phyloP scores from a whole-genome alignment of 2,888 invertebrate genomes.

The Diplazon laetatorius region DNA sequence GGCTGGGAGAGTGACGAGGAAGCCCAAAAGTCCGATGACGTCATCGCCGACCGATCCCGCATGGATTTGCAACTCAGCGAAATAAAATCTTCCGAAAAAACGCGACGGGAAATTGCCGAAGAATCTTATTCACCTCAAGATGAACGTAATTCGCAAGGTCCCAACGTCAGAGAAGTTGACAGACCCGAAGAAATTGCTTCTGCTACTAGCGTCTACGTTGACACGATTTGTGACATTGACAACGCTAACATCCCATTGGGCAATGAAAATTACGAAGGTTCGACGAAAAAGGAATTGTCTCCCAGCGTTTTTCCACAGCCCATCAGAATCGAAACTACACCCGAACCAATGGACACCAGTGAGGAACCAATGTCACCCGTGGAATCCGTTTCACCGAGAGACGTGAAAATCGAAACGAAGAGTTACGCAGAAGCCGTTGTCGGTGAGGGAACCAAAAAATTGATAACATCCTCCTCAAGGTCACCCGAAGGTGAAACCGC shows the following conservation, averaged over 20 bases:
- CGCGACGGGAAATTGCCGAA: conserved; percentile 11
- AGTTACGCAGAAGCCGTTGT: conserved; percentile 71
- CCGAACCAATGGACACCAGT: conserved; percentile 75
- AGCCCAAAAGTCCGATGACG: conserved; percentile 37
- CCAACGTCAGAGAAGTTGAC: conserved; percentile 4
- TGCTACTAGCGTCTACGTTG: conserved; percentile 26
- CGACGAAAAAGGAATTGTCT: conserved; percentile 1
- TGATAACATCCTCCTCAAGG: neutral
- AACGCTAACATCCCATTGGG: conserved; percentile 47
- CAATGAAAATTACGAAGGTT: neutral
- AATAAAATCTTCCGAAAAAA: conserved; percentile 35
- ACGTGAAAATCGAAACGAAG: conserved; percentile 63
- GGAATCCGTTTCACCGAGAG: conserved; percentile 68
- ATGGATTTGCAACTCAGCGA: conserved; percentile 48
- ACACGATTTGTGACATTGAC: conserved; percentile 37
- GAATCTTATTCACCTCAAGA: neutral
- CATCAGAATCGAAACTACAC: conserved; percentile 68
- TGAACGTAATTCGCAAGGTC: conserved; percentile 6
- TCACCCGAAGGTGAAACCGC: conserved; percentile 8
- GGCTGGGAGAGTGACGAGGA: conserved; percentile 37
- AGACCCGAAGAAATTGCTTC: conserved; percentile 23
- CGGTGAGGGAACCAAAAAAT: conserved; percentile 47
- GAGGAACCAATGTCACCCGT: conserved; percentile 73
- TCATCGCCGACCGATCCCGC: conserved; percentile 30
- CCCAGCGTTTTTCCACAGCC: conserved; percentile 64